phyloP scores from a whole-genome alignment of 2,113 vertebrate species.

The Galbula dea region DNA sequence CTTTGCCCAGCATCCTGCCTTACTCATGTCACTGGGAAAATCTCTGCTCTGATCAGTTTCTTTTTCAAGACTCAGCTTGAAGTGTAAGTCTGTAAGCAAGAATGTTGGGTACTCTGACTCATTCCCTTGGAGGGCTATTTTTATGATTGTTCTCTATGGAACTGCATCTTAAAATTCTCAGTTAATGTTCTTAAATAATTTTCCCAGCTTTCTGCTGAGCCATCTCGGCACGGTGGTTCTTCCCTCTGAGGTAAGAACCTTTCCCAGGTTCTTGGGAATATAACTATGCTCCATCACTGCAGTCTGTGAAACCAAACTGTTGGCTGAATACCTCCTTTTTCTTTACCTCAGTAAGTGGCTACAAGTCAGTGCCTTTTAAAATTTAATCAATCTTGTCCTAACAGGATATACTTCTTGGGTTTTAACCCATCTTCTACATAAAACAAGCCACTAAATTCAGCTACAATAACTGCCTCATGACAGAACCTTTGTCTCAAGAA shows the following conservation, averaged over 20 bases:
- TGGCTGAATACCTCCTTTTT: neutral
- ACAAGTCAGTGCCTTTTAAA: conserved; percentile 17
- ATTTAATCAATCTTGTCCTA: conserved; percentile 3
- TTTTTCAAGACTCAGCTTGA: neutral
- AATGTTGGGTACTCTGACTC: neutral
- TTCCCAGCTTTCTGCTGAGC: neutral
- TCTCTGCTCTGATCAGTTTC: neutral
- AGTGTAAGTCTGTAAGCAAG: neutral
- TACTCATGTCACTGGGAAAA: neutral
- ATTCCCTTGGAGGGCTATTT: neutral
- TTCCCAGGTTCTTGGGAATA: neutral
- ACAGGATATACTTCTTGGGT: neutral
- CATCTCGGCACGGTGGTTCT: neutral
- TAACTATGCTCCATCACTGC: neutral
- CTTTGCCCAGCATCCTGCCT: neutral
- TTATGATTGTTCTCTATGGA: neutral
- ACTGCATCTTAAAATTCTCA: neutral
- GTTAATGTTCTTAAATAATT: neutral
- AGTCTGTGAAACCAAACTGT: neutral
- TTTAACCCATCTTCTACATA: conserved; percentile 21
- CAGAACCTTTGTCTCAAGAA: conserved; percentile 10
- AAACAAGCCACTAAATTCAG: conserved; percentile 19
- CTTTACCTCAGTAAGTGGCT: neutral
- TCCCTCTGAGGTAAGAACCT: neutral
- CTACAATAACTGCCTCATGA: neutral